These are phyloP conservation scores for Ariopsis seemanni DNA, from an alignment of 2,113 vertebrate species.

Conservation along the genomic window DNA sequence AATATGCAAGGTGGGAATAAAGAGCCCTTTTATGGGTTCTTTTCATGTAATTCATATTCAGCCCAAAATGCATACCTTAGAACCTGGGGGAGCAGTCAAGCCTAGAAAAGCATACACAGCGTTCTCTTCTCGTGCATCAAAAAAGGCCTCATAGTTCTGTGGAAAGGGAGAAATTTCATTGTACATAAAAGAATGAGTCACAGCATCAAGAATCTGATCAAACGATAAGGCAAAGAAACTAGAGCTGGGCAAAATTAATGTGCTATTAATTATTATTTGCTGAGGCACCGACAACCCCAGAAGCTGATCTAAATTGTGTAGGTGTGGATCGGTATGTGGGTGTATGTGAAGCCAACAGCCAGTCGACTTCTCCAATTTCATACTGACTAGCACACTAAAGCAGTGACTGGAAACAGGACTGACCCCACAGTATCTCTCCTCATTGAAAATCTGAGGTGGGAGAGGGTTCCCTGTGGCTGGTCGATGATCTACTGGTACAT, in stretches of 20 bases:
- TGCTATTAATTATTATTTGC: background rate
- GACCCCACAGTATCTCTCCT: conserved; percentile 91
- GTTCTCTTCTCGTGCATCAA: conserved; percentile 94
- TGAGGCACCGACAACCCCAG: background rate
- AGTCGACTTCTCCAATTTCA: background rate
- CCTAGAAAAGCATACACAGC: conserved; percentile 92
- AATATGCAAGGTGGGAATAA: conserved; percentile 22
- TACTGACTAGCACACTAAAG: background rate
- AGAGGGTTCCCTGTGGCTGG: conserved; percentile 87
- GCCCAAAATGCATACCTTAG: conserved; percentile 78
- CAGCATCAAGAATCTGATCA: background rate
- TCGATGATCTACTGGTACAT: conserved; percentile 84
- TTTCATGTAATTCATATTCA: conserved; percentile 1
- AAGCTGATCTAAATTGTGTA: background rate
- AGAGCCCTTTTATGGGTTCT: conserved; percentile 30
- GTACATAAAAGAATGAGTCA: conserved; percentile 12
- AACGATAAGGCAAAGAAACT: background rate
- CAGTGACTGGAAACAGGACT: conserved; percentile 51
- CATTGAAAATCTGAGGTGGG: conserved; percentile 95
- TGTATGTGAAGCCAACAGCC: background rate
- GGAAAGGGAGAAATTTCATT: conserved; percentile 23
- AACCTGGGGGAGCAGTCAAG: conserved; percentile 91
- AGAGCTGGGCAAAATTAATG: too few species aligned
- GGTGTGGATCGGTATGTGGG: background rate
- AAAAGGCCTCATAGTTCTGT: conserved; percentile 94